A percentile compares a stretch with the other conserved stretches of the same genome.
These are phyloP conservation scores for Lophura nycthemera DNA, from an alignment of 2,113 vertebrate genomes.

Conservation along the genomic window DNA sequence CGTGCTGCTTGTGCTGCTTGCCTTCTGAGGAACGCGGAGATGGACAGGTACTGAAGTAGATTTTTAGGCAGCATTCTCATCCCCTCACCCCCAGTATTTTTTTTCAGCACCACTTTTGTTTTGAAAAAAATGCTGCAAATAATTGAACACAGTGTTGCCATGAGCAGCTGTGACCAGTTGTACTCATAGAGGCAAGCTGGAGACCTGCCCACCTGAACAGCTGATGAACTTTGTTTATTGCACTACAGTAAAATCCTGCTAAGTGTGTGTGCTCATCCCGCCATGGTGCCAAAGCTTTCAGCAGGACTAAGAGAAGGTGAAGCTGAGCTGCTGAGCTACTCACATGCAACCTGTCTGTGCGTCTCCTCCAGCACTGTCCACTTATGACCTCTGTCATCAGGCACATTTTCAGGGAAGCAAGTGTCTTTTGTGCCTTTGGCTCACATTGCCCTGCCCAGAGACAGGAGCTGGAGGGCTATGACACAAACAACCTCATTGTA, in stretches of 20 bases:
- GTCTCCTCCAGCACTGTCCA: background rate
- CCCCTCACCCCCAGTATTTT: rapidly evolving
- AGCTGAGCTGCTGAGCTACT: background rate
- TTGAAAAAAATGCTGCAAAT: background rate
- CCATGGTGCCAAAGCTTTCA: background rate
- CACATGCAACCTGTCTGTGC: background rate
- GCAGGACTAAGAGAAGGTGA: background rate
- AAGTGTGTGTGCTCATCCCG: rapidly evolving
- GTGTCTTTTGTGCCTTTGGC: background rate
- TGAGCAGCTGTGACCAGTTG: background rate
- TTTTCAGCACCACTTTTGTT: background rate
- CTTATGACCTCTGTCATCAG: rapidly evolving
- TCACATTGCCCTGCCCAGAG: background rate
- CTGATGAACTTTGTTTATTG: background rate
- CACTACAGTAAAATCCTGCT: background rate
- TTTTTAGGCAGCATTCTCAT: rapidly evolving
- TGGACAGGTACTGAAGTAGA: background rate
- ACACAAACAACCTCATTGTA: background rate
- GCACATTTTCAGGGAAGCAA: background rate
- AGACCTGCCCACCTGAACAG: background rate
- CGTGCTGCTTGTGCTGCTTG: background rate
- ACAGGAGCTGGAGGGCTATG: background rate
- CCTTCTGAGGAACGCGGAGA: background rate
- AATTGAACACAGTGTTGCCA: rapidly evolving
- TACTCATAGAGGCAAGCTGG: background rate